Evolutionary conservation across 2,113 vertebrate species (phyloP), one percentile per base, ranked within the genome.

Genomic region (Micromys minutus): DNA sequence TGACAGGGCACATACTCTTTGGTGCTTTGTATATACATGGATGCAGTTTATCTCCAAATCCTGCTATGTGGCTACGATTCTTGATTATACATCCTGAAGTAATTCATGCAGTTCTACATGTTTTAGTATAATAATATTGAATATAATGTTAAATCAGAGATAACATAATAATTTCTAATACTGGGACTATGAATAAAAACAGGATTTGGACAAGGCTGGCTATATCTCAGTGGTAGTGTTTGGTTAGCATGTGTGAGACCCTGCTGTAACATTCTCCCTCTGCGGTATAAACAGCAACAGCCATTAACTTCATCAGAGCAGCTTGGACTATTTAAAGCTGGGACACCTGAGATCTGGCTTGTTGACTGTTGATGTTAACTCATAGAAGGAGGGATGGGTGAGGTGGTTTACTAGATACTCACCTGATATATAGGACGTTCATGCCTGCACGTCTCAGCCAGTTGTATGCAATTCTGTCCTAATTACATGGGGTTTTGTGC

Each of bases 11-110:
- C 45, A 9, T 29, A 0, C 7, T 59, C 72, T 4, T 4, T 45
- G 34, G 80, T 15, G 22, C 55, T 87, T 77, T 79, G 85, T 3
- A 1, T 17, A 1, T 45, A 31, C 1, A 0, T 34, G 36, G 21
- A 24, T 52, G 21, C n/a, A 81, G 1, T 67, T 29, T 2, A 75
- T 16, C 4, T 81, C 7, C 42, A 52, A 59, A 0, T 45, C 29
- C 39, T 6, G 0, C 13, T 55, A 11, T 31, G 11, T 72, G 6
- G 1, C 3, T 36, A 5, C 3, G 34, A 47, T 47, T 57, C 22
- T 55, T 26, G 10, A 52, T 87, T 65, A 74, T 9, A 74, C 13
- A 29, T 57, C 36, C 72, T 65, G 24, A 29, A 57, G 34, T 42
- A 19, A 61, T 74, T 90, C 11, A 34, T 72, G 36, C 7, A 74